These are phyloP conservation scores for Gymnobelideus leadbeateri DNA, from an alignment of 2,113 vertebrate species.

Conservation along the genomic window DNA sequence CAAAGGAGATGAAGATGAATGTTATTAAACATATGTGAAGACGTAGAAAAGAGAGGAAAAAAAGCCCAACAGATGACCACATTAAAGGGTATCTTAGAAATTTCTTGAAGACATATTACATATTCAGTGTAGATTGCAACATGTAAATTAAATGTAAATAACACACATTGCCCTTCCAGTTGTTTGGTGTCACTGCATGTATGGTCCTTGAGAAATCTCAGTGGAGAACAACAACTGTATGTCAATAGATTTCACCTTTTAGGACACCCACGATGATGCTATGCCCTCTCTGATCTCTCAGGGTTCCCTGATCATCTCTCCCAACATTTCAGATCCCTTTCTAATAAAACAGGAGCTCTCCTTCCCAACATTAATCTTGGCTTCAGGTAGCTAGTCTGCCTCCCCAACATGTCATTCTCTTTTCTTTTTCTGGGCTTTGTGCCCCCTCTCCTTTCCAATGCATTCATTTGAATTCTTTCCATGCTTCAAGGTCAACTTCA, in stretches of 20 bases:
- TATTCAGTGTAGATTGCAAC: not conserved
- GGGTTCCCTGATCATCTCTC: not conserved
- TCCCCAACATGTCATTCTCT: not conserved
- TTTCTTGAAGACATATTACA: not conserved
- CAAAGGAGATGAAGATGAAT: not conserved
- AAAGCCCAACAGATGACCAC: not conserved
- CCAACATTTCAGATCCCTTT: not conserved
- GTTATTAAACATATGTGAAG: not conserved
- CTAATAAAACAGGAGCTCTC: not conserved
- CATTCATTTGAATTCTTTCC: not conserved
- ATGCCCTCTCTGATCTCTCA: not conserved
- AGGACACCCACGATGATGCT: not conserved
- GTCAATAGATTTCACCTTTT: not conserved
- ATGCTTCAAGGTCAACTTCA: not conserved
- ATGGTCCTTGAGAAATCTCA: not conserved
- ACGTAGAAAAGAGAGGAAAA: not conserved
- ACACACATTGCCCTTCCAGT: not conserved
- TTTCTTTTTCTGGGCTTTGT: not conserved
- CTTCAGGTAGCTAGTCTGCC: not conserved
- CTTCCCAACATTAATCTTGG: not conserved
- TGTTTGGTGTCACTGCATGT: not conserved
- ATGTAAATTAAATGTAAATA: slow-evolving; percentile 4
- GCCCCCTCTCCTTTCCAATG: not conserved
- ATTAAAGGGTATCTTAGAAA: not conserved
- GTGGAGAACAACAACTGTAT: not conserved